A percentile compares a stretch with the other conserved stretches of the same genome.
Evolutionary conservation across 2,113 vertebrate species (phyloP).

Genomic region (Epinephelus moara): DNA sequence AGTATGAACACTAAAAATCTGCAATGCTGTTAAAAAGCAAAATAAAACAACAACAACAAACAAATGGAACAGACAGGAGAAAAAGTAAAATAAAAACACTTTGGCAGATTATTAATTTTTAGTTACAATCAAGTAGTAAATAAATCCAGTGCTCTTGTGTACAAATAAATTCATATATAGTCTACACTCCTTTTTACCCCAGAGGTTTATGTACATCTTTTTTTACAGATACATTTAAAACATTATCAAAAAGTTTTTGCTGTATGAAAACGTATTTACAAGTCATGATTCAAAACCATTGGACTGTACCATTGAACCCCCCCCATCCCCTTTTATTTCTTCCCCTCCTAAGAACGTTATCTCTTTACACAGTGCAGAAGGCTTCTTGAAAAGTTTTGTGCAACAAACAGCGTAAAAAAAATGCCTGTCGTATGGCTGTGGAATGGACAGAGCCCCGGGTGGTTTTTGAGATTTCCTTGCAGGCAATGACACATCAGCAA

Average conservation of each 20-base stretch:
- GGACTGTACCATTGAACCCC: constrained; percentile 66
- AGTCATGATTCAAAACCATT: constrained; percentile 78
- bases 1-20: constrained; percentile 78
- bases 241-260: constrained; percentile 87
- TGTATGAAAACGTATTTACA: constrained; percentile 88
- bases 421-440: constrained; percentile 78
- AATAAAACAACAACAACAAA: constrained; percentile 67
- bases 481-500: constrained; percentile 50
- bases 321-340: constrained; percentile 27
- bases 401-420: constrained; percentile 87
- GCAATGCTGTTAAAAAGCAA: constrained; percentile 83
- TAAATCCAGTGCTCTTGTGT: constrained; percentile 87
- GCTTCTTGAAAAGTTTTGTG: constrained; percentile 88
- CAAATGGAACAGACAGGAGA: constrained; percentile 59
- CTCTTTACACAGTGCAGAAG: constrained; percentile 90
- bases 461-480: constrained; percentile 46
- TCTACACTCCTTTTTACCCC: constrained; percentile 82
- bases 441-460: constrained; percentile 71
- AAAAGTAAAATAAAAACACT: constrained; percentile 83
- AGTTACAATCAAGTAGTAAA: constrained; percentile 91
- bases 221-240: constrained; percentile 88
- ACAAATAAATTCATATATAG: constrained; percentile 88
- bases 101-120: constrained; percentile 89
- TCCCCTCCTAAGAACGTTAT: constrained; percentile 72
- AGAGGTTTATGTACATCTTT: constrained; percentile 83